Evolutionary conservation across 2,113 vertebrate genomes (phyloP).

Genomic region (Empidonax traillii): DNA sequence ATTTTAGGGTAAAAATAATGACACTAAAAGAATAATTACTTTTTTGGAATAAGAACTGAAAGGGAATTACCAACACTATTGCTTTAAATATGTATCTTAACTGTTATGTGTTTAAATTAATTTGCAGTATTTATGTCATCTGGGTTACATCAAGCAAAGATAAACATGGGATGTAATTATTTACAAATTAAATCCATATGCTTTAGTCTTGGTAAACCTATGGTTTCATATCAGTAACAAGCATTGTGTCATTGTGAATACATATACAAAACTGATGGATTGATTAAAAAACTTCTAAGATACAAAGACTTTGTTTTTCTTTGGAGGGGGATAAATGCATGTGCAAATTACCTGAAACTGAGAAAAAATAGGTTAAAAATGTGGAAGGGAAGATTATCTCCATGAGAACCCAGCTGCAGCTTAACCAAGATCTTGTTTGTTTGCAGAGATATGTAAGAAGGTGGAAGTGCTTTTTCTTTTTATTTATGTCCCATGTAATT

Average conservation of each 20-base stretch:
- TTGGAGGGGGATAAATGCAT: background rate
- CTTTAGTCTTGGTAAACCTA: background rate
- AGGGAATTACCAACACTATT: background rate
- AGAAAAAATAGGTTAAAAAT: background rate
- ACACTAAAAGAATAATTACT: background rate
- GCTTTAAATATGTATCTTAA: background rate
- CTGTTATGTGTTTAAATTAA: background rate
- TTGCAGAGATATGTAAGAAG: background rate
- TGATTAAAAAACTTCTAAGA: background rate
- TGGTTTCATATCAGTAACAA: background rate
- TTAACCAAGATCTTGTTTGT: background rate
- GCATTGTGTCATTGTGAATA: background rate
- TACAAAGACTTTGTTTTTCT: background rate
- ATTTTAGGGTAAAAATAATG: background rate
- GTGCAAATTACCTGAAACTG: background rate
- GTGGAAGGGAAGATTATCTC: background rate
- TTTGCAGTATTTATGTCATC: background rate
- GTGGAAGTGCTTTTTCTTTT: background rate
- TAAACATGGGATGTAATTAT: background rate
- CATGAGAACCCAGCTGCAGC: background rate
- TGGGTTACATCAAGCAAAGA: background rate
- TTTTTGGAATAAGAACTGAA: background rate
- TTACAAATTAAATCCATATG: background rate
- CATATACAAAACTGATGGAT: background rate
- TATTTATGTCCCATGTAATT: background rate